These are phyloP conservation scores for Eupithecia inturbata DNA, from an alignment of 2,888 invertebrate species.

Conservation along the genomic window DNA sequence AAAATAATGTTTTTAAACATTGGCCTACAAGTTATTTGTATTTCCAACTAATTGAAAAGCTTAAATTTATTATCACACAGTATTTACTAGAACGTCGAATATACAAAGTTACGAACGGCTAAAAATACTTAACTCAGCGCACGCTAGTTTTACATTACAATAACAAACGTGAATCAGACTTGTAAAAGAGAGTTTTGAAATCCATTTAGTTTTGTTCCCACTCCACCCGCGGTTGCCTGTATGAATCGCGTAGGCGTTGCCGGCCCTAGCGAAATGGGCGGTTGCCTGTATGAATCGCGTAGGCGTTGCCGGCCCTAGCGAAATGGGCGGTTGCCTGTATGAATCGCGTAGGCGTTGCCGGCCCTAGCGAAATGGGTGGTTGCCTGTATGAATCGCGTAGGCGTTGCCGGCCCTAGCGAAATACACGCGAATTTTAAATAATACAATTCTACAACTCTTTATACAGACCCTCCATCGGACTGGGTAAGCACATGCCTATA, in stretches of 20 bases:
- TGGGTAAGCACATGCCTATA: background rate
- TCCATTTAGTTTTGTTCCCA: conserved; percentile 53
- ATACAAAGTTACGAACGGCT: conserved; percentile 72
- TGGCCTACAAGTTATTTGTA: conserved; percentile 82
- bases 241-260: conserved; percentile 38
- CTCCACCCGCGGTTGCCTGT: conserved; percentile 48
- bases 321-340: conserved; percentile 42
- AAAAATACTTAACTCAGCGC: conserved; percentile 59
- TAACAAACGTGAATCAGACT: conserved; percentile 60
- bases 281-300: conserved; percentile 40
- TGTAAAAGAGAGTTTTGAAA: conserved; percentile 54
- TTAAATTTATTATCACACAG: conserved; percentile 83
- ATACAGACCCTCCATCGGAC: background rate
- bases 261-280: conserved; percentile 3
- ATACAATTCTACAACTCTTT: background rate
- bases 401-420: conserved; percentile 28
- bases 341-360: conserved; percentile 38
- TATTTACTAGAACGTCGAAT: conserved; percentile 76
- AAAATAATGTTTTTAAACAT: conserved; percentile 83
- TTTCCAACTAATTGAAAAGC: conserved; percentile 80
- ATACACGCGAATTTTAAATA: conserved; percentile 16
- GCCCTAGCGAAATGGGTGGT: conserved; percentile 18
- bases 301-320: conserved; percentile 36
- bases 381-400: conserved; percentile 42
- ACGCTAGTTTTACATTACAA: conserved; percentile 45